These are phyloP conservation scores for Melanotaenia duboulayi DNA, from an alignment of 2,113 vertebrate species.

Conservation along the genomic window DNA sequence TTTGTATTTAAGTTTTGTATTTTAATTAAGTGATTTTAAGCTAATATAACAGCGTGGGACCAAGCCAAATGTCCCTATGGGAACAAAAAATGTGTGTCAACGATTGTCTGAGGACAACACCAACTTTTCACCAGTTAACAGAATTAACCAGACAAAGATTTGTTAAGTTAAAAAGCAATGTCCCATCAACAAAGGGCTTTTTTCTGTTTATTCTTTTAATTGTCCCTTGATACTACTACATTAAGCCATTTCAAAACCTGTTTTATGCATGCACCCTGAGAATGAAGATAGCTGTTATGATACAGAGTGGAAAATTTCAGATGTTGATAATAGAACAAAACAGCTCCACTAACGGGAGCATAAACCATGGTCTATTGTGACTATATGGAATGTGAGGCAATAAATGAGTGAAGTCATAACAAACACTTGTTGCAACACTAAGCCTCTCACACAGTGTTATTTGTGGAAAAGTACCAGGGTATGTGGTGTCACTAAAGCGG, in stretches of 20 bases:
- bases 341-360: background rate
- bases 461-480: slow-evolving; percentile 75
- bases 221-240: no score
- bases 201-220: background rate
- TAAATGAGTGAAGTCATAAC: slow-evolving; percentile 48
- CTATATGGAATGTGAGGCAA: slow-evolving; percentile 43
- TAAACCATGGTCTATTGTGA: background rate
- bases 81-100: no score
- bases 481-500: slow-evolving; percentile 35
- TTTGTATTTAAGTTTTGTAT: no score
- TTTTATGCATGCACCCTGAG: background rate
- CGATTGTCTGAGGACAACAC: background rate
- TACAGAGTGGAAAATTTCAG: slow-evolving; percentile 12
- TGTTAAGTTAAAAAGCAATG: background rate
- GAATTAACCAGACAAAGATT: background rate
- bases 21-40: no score
- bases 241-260: background rate
- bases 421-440: slow-evolving; percentile 53
- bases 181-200: background rate
- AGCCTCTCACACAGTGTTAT: slow-evolving; percentile 31
- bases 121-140: background rate
- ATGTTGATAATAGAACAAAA: slow-evolving; percentile 8
- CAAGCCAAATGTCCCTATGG: no score
- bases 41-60: no score
- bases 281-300: background rate